Evolutionary conservation across 2,113 vertebrate genomes (phyloP).

Genomic region (Barbus barbus): DNA sequence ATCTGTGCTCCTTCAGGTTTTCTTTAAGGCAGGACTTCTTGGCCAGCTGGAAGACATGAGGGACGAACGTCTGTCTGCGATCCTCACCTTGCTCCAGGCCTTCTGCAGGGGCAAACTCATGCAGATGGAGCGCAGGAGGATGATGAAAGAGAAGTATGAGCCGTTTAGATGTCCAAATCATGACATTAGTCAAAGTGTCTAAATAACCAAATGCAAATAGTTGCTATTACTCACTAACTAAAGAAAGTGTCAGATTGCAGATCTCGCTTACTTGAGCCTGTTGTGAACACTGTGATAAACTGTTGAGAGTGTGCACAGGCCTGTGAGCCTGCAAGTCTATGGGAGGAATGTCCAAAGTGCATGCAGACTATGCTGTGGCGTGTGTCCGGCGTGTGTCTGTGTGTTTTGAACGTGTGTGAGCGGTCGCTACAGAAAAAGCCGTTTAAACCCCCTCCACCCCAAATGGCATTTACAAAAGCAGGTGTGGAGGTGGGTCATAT

Average conservation of each 20-base stretch:
- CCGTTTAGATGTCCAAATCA: background rate
- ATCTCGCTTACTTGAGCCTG: background rate
- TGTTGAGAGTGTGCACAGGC: slow-evolving; percentile 29
- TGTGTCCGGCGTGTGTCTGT: slow-evolving; percentile 54
- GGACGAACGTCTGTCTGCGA: slow-evolving; percentile 69
- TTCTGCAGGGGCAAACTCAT: slow-evolving; percentile 71
- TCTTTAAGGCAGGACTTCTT: slow-evolving; percentile 73
- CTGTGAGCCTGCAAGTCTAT: slow-evolving; percentile 36
- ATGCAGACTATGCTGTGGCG: slow-evolving; percentile 48
- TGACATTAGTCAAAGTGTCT: background rate
- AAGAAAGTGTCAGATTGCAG: background rate
- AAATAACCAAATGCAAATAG: slow-evolving; percentile 1
- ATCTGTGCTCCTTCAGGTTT: slow-evolving; percentile 60
- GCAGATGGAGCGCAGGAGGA: slow-evolving; percentile 70
- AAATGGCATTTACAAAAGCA: slow-evolving; percentile 57
- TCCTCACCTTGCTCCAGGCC: slow-evolving; percentile 68
- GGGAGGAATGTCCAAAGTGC: slow-evolving; percentile 29
- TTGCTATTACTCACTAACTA: slow-evolving; percentile 12
- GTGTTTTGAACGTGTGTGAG: slow-evolving; percentile 40
- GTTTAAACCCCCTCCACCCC: slow-evolving; percentile 51
- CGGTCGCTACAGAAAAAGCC: slow-evolving; percentile 52
- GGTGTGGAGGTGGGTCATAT: slow-evolving; percentile 55
- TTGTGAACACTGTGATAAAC: slow-evolving; percentile 3
- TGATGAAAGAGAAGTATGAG: slow-evolving; percentile 66
- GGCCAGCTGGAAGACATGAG: slow-evolving; percentile 73